phyloP scores from a whole-genome alignment of 1,140 invertebrate species.

The Philaenus spumarius region DNA sequence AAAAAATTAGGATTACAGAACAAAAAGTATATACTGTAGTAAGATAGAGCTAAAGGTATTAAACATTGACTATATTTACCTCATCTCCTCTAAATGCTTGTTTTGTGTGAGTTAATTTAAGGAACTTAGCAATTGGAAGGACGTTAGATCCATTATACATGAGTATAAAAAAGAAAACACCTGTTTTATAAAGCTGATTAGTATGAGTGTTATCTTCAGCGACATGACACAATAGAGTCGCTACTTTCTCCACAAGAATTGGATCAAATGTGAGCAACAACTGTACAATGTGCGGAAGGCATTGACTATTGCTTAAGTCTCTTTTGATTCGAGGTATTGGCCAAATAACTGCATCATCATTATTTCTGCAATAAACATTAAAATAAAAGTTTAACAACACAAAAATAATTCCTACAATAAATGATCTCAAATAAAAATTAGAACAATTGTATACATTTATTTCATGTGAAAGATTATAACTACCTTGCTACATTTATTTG shows the following conservation, averaged over 20 bases:
- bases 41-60: too few species aligned
- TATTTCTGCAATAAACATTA: constrained; percentile 50
- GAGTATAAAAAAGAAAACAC: constrained; percentile 97
- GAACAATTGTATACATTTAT: too few species aligned
- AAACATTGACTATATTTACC: constrained; percentile 30
- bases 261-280: constrained; percentile 97
- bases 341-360: constrained; percentile 86
- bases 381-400: too few species aligned
- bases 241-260: constrained; percentile 85
- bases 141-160: constrained; percentile 99
- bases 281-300: constrained; percentile 93
- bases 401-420: too few species aligned
- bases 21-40: too few species aligned
- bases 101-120: constrained; percentile 91
- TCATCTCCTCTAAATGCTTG: constrained; percentile 92
- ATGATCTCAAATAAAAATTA: too few species aligned
- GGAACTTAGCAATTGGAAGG: constrained; percentile 87
- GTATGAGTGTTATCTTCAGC: constrained; percentile 95
- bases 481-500: too few species aligned
- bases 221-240: constrained; percentile 72
- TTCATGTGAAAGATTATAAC: too few species aligned
- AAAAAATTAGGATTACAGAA: too few species aligned
- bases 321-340: constrained; percentile 90
- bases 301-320: constrained; percentile 78
- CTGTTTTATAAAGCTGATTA: constrained; percentile 89